Percentiles rank a stretch among this genome's conserved stretches.
These are phyloP conservation scores for Megamerina dolium DNA, from an alignment of 2,888 invertebrate species.

Conservation along the genomic window DNA sequence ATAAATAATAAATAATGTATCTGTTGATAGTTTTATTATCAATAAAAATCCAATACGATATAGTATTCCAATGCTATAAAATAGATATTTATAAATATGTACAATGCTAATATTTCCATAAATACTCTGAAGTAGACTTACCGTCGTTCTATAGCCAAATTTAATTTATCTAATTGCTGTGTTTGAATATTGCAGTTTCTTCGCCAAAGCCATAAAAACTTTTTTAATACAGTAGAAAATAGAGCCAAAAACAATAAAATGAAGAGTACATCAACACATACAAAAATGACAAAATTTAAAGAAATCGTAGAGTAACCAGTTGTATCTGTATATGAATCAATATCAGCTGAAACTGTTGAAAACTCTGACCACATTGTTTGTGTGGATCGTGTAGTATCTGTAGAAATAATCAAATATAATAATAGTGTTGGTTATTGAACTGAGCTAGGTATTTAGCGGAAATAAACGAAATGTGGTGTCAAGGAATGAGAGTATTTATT, in stretches of 20 bases:
- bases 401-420: too few species aligned
- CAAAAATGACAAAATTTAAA: constrained; percentile 41
- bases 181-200: constrained; percentile 46
- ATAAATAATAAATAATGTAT: constrained; percentile 59
- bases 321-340: constrained; percentile 2
- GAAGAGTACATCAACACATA: constrained; percentile 62
- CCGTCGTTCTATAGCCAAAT: constrained; percentile 54
- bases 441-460: too few species aligned
- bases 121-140: constrained; percentile 24
- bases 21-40: constrained; percentile 55
- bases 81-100: too few species aligned
- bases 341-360: neutral
- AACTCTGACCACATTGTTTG: too few species aligned
- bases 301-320: constrained; percentile 23
- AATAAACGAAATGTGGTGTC: too few species aligned
- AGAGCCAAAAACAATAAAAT: constrained; percentile 62
- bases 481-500: too few species aligned
- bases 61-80: constrained; percentile 56
- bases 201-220: constrained; percentile 56
- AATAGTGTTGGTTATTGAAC: too few species aligned
- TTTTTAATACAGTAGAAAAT: constrained; percentile 60
- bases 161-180: constrained; percentile 55
- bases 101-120: too few species aligned
- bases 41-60: constrained; percentile 59
- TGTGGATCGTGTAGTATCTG: too few species aligned